Evolutionary conservation across 2,113 vertebrate genomes (phyloP).

Genomic region (Zosterops lateralis): DNA sequence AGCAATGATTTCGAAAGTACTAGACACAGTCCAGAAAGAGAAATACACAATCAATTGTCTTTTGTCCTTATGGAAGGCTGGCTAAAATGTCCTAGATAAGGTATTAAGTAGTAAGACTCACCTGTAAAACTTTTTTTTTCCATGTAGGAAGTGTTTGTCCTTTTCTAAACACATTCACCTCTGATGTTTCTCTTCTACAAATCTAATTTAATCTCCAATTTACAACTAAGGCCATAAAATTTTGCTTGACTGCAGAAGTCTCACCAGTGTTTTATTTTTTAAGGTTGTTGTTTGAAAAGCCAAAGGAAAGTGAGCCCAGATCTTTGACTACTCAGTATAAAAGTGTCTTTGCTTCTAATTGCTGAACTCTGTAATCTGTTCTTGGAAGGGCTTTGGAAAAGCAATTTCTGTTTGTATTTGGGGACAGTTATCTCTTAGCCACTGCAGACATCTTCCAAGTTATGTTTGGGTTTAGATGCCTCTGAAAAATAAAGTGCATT

Average conservation of each 20-base stretch:
- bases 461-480: background rate
- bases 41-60: background rate
- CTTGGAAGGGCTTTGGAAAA: background rate
- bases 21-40: background rate
- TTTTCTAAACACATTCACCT: background rate
- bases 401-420: background rate
- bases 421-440: background rate
- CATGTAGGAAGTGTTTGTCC: background rate
- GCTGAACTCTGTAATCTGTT: background rate
- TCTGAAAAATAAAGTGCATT: background rate
- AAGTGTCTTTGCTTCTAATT: background rate
- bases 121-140: background rate
- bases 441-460: background rate
- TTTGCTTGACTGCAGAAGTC: background rate
- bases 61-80: background rate
- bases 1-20: background rate
- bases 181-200: background rate
- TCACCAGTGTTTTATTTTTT: background rate
- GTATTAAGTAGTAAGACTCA: background rate
- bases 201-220: background rate
- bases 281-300: background rate
- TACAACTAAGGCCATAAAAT: background rate
- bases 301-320: background rate
- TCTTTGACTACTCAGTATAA: background rate
- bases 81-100: background rate